These are phyloP conservation scores for Scyliorhinus canicula DNA, from an alignment of 2,797 vertebrate species.

Conservation along the genomic window DNA sequence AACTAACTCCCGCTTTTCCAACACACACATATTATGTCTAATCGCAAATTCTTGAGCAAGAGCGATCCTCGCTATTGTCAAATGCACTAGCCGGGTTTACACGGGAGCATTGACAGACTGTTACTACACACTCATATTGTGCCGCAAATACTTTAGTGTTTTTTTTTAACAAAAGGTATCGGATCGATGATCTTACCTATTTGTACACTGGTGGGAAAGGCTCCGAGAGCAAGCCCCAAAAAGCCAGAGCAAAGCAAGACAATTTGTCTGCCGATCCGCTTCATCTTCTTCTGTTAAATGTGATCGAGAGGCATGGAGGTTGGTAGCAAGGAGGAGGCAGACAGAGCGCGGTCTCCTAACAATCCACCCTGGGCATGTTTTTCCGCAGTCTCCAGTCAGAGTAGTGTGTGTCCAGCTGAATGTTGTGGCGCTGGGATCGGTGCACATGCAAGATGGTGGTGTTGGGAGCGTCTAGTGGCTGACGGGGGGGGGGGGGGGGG, in stretches of 20 bases:
- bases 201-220: constrained; percentile 98
- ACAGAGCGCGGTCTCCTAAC: constrained; percentile 53
- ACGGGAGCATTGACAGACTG: neutral
- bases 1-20: neutral
- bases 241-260: constrained; percentile 91
- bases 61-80: neutral
- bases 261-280: constrained; percentile 91
- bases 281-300: constrained; percentile 82
- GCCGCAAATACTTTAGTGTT: neutral
- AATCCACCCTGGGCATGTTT: constrained; percentile 67
- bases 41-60: neutral
- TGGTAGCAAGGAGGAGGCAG: constrained; percentile 52
- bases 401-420: constrained; percentile 59
- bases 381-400: constrained; percentile 77
- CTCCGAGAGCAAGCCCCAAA: constrained; percentile 88
- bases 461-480: constrained; percentile 62
- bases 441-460: constrained; percentile 76
- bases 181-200: constrained; percentile 75
- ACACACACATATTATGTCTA: neutral
- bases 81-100: neutral
- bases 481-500: constrained; percentile 63
- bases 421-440: constrained; percentile 44
- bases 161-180: neutral
- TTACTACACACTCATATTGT: neutral
- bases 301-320: constrained; percentile 85